Evolutionary conservation across 2,113 vertebrate species (phyloP).

Genomic region (Equus quagga): DNA sequence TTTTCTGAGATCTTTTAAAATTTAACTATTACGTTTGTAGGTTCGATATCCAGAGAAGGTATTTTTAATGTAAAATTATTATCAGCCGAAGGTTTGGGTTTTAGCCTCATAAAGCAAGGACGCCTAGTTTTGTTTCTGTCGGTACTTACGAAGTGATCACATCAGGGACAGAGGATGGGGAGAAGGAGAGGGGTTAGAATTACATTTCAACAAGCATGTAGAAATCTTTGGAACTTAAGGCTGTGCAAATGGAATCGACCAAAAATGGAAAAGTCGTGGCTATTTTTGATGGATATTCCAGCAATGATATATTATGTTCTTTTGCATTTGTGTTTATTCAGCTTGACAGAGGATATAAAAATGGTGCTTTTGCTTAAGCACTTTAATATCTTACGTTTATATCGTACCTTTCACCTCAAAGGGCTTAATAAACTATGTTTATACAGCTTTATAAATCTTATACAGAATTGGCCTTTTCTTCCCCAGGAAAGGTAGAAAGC

Average conservation of each 20-base stretch:
- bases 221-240: neutral
- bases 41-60: neutral
- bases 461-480: slow-evolving; percentile 42
- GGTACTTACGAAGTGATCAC: neutral
- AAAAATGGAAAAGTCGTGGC: slow-evolving; percentile 49
- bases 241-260: slow-evolving; percentile 33
- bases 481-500: neutral
- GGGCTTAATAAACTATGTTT: slow-evolving; percentile 67
- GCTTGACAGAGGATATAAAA: slow-evolving; percentile 49
- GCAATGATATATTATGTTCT: slow-evolving; percentile 55
- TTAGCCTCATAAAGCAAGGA: neutral
- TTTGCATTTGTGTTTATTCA: slow-evolving; percentile 75
- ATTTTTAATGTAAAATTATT: neutral
- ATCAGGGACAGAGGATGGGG: neutral
- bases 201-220: slow-evolving; percentile 47
- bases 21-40: neutral
- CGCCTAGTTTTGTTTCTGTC: slow-evolving; percentile 4
- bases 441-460: slow-evolving; percentile 76
- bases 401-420: slow-evolving; percentile 56
- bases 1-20: neutral
- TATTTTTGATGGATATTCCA: slow-evolving; percentile 65
- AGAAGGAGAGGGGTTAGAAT: neutral
- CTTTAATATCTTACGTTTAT: slow-evolving; percentile 67
- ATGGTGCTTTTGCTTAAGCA: slow-evolving; percentile 71
- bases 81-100: neutral